Conservation (phyloP, 1,140 invertebrate genomes). For the Sweltsa coloradensis region DNA sequence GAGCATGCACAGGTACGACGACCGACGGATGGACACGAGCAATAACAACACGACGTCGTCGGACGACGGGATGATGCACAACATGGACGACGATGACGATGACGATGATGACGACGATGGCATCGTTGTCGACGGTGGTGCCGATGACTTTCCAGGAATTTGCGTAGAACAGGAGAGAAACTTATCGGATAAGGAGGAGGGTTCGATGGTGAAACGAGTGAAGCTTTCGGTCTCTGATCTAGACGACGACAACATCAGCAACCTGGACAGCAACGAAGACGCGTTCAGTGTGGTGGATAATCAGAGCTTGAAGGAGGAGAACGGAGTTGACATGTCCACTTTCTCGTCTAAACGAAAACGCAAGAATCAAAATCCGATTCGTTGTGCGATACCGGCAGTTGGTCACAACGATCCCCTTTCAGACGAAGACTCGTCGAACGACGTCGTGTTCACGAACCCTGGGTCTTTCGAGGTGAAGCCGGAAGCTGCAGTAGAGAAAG, state of each 20-base stretch:
- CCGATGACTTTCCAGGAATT: constrained; percentile 51
- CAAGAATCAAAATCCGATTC: constrained; percentile 84
- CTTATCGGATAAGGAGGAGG: constrained; percentile 49
- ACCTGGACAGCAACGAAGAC: constrained; percentile 62
- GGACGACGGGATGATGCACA: constrained; percentile 27
- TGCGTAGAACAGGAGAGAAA: constrained; percentile 34
- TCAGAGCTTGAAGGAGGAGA: constrained; percentile 37
- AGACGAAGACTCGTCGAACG: constrained; percentile 51
- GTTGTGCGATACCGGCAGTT: constrained; percentile 47
- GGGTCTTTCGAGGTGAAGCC: constrained; percentile 1
- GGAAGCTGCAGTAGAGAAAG: not conserved
- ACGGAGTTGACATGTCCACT: constrained; percentile 28
- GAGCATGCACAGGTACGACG: constrained; percentile 34
- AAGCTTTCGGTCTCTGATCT: constrained; percentile 45
- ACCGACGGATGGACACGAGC: constrained; percentile 21
- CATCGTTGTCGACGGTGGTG: constrained; percentile 45
- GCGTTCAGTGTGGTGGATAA: constrained; percentile 42
- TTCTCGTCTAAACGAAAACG: constrained; percentile 46
- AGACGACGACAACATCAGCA: constrained; percentile 46
- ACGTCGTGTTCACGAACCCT: constrained; percentile 34
- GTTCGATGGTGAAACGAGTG: constrained; percentile 41
- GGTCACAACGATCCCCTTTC: constrained; percentile 41
- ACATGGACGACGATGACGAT: constrained; percentile 32
- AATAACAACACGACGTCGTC: constrained; percentile 25
- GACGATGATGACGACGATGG: constrained; percentile 45